Evolutionary conservation across 2,113 vertebrate genomes (phyloP).

Genomic region (Phodopus roborovskii): DNA sequence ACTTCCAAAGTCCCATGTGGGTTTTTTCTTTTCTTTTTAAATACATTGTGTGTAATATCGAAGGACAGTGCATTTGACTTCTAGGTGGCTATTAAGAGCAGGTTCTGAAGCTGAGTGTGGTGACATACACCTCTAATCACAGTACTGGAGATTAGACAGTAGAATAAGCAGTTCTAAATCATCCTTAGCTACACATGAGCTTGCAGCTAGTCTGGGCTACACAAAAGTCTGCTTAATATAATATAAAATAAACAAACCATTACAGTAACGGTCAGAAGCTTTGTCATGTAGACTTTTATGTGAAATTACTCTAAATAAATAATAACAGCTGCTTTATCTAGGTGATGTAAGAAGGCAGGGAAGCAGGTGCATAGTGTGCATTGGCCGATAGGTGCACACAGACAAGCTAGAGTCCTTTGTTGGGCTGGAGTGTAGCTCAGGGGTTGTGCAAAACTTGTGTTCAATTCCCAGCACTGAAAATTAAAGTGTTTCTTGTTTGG

Average conservation of each 20-base stretch:
- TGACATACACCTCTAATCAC: neutral
- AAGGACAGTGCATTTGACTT: neutral
- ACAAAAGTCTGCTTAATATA: neutral
- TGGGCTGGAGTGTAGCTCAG: neutral
- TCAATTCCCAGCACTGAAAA: neutral
- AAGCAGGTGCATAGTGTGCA: neutral
- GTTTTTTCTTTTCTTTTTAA: neutral
- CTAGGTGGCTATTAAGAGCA: neutral
- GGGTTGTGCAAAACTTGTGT: neutral
- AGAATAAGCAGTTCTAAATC: neutral
- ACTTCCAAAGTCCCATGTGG: neutral
- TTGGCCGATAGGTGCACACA: neutral
- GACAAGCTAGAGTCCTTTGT: neutral
- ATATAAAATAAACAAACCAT: neutral
- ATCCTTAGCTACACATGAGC: no score
- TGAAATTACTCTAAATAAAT: neutral
- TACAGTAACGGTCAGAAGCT: neutral
- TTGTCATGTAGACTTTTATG: neutral
- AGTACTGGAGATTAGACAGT: neutral
- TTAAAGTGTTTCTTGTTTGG: neutral
- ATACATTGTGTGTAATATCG: neutral
- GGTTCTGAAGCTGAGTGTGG: neutral
- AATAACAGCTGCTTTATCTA: neutral
- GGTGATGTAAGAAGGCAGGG: neutral
- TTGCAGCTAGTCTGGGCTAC: neutral